These are phyloP conservation scores for Megaceryle maxima DNA, from an alignment of 2,113 vertebrate species.

Conservation along the genomic window DNA sequence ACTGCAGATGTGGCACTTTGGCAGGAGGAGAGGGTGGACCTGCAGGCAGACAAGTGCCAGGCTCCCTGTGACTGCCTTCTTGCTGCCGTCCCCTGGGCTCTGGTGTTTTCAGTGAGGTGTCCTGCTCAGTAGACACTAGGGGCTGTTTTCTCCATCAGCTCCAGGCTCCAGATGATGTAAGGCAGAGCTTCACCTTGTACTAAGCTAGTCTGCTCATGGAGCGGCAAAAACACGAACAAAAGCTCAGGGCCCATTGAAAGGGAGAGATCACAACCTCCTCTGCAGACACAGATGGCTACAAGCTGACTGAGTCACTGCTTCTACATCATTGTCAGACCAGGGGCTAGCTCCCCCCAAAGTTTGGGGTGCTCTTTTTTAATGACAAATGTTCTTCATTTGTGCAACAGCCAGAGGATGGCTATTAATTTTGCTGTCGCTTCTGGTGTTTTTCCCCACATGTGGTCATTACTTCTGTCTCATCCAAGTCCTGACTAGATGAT, in stretches of 20 bases:
- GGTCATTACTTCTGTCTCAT: neutral
- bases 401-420: constrained; percentile 8
- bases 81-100: constrained; percentile 6
- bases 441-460: neutral
- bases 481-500: neutral
- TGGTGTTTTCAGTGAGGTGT: constrained; percentile 14
- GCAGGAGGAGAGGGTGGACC: constrained; percentile 63
- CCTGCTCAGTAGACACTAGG: neutral
- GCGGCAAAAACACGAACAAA: neutral
- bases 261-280: neutral
- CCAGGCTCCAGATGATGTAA: constrained; percentile 32
- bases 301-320: neutral
- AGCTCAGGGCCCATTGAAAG: neutral
- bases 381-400: neutral
- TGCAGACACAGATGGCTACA: constrained; percentile 23
- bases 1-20: constrained; percentile 66
- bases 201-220: neutral
- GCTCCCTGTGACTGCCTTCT: constrained; percentile 7
- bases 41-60: constrained; percentile 59
- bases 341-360: constrained; percentile 1
- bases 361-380: neutral
- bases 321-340: neutral
- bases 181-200: constrained; percentile 7
- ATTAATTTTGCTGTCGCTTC: constrained; percentile 25
- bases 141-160: constrained; percentile 36